phyloP scores from a whole-genome alignment of 2,113 vertebrate species.

The Daubentonia madagascariensis region DNA sequence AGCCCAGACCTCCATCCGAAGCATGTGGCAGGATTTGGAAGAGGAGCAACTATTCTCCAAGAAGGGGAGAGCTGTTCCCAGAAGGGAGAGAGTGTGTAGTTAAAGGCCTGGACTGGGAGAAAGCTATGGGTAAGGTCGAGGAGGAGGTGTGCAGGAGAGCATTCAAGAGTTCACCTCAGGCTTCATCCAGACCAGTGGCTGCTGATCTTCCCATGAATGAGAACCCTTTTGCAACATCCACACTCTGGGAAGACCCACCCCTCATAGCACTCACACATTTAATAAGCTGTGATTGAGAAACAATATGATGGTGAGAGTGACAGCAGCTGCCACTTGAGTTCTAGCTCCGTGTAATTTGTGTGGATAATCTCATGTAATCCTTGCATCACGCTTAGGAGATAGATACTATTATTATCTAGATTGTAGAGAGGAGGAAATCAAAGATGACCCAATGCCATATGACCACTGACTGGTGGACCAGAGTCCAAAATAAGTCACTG shows the following conservation, averaged over 20 bases:
- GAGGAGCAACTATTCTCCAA: background rate
- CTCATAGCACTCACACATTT: too few relatives aligned
- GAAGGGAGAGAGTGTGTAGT: background rate
- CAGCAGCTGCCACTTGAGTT: background rate
- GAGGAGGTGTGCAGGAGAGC: background rate
- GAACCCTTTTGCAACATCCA: background rate
- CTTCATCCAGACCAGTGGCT: background rate
- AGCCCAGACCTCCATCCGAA: background rate
- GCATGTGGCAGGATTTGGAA: background rate
- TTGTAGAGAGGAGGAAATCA: background rate
- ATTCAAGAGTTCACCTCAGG: background rate
- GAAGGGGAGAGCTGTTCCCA: background rate
- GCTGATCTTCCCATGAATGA: background rate
- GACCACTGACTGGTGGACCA: background rate
- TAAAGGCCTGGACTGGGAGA: background rate
- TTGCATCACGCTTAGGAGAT: background rate
- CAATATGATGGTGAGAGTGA: background rate
- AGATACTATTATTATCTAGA: background rate
- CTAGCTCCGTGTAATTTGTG: background rate
- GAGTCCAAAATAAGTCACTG: background rate
- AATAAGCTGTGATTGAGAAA: background rate
- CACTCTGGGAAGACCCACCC: background rate
- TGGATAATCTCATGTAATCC: background rate
- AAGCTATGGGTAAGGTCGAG: background rate
- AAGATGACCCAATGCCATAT: background rate